Evolutionary conservation across 1,140 invertebrate species (phyloP).

Genomic region (Drosophila ogumai): DNA sequence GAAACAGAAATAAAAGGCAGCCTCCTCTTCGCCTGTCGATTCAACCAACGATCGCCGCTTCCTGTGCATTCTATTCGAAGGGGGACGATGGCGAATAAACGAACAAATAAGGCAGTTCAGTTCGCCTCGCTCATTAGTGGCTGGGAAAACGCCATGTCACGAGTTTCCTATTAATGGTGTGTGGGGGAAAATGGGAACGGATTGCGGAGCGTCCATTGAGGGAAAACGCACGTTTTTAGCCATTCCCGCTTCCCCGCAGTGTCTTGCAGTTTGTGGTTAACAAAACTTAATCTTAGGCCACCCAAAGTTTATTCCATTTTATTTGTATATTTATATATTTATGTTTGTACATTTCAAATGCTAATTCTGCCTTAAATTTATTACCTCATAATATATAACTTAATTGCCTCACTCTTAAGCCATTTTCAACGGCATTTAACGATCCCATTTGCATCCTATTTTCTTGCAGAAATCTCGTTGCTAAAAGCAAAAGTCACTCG

Average conservation of each 20-base stretch:
- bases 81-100: slow-evolving; percentile 5
- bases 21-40: slow-evolving; percentile 28
- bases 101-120: slow-evolving; percentile 60
- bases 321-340: background rate
- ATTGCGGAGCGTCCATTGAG: slow-evolving; percentile 44
- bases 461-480: slow-evolving; percentile 74
- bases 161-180: slow-evolving; percentile 65
- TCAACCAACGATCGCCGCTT: slow-evolving; percentile 19
- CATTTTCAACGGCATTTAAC: slow-evolving; percentile 40
- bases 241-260: background rate
- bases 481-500: slow-evolving; percentile 84
- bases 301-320: too few relatives aligned
- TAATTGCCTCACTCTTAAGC: slow-evolving; percentile 58
- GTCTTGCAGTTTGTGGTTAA: slow-evolving; percentile 14
- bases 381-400: slow-evolving; percentile 25
- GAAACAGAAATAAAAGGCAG: slow-evolving; percentile 28
- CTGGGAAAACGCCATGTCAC: slow-evolving; percentile 66
- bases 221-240: slow-evolving; percentile 43
- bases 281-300: background rate
- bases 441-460: slow-evolving; percentile 13
- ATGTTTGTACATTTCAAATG: background rate
- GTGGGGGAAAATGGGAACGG: slow-evolving; percentile 18
- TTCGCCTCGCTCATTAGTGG: slow-evolving; percentile 67
- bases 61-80: slow-evolving; percentile 48
- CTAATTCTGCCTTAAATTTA: background rate